Percentiles rank a stretch among this genome's conserved stretches.
Conservation (phyloP, 2,888 invertebrate genomes). For the Sericinus montela region DNA sequence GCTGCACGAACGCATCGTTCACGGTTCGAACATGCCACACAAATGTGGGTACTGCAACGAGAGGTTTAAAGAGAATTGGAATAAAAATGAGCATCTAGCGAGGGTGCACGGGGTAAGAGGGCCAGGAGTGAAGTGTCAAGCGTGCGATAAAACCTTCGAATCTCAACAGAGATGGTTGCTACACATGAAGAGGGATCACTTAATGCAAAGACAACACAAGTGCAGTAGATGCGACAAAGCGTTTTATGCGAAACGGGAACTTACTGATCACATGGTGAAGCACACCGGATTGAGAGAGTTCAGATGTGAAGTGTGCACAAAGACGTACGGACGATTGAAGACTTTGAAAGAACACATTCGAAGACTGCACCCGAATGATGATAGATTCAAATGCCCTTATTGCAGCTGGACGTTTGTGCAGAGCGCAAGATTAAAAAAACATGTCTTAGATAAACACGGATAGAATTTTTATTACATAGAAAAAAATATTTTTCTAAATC, state of each 20-base stretch:
- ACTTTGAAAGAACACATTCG: constrained; percentile 47
- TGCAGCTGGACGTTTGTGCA: constrained; percentile 44
- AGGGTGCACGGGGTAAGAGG: constrained; percentile 36
- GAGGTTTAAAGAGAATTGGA: constrained; percentile 34
- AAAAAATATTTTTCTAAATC: no score
- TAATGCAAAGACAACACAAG: constrained; percentile 47
- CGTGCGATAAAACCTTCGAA: constrained; percentile 39
- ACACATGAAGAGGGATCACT: constrained; percentile 47
- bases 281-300: constrained; percentile 60
- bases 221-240: constrained; percentile 58
- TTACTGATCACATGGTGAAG: constrained; percentile 43
- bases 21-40: constrained; percentile 24
- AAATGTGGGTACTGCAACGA: constrained; percentile 45
- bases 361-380: constrained; percentile 26
- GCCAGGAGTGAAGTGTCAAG: constrained; percentile 35
- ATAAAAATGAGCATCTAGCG: constrained; percentile 39
- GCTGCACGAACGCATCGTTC: constrained; percentile 49
- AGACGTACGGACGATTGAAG: constrained; percentile 41
- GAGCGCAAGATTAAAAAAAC: constrained; percentile 39
- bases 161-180: constrained; percentile 30
- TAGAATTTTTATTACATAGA: background rate
- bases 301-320: constrained; percentile 48
- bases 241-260: constrained; percentile 33
- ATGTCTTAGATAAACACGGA: constrained; percentile 21
- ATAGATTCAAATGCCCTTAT: constrained; percentile 31